Conservation (phyloP, 2,888 invertebrate genomes). For the Sphaeridia pumilis region DNA sequence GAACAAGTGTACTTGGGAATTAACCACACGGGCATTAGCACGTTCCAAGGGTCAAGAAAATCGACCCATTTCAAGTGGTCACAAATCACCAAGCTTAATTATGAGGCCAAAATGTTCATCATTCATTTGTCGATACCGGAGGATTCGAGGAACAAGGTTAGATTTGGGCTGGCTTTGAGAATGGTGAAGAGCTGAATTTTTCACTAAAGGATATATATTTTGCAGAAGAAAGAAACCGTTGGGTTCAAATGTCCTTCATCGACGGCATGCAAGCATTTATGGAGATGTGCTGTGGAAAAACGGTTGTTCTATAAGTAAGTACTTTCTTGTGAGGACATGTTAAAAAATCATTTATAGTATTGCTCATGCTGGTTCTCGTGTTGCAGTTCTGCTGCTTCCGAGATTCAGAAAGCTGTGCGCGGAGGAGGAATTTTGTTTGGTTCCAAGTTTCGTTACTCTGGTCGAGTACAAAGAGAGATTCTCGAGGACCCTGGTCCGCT, state of each 20-base stretch:
- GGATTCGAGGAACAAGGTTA: conserved; percentile 43
- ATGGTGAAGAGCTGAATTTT: not conserved
- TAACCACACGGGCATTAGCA: conserved; percentile 87
- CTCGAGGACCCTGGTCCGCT: conserved; percentile 60
- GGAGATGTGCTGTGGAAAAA: conserved; percentile 95
- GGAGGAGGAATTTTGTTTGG: conserved; percentile 44
- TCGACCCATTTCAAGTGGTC: conserved; percentile 93
- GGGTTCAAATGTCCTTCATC: conserved; percentile 92
- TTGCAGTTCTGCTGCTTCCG: conserved; percentile 31
- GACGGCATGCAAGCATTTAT: conserved; percentile 85
- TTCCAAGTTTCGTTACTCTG: conserved; percentile 85
- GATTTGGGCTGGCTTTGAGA: not conserved
- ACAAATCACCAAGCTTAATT: conserved; percentile 91
- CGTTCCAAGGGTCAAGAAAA: conserved; percentile 84
- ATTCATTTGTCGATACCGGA: conserved; percentile 85
- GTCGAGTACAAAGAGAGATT: conserved; percentile 83
- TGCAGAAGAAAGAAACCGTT: conserved; percentile 82
- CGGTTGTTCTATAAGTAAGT: conserved; percentile 96
- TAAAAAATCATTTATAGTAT: not conserved
- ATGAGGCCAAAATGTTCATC: conserved; percentile 95
- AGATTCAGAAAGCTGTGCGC: conserved; percentile 33
- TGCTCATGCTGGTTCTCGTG: not conserved
- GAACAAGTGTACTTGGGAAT: conserved; percentile 86
- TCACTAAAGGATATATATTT: too few relatives aligned
- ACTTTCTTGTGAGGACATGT: conserved; percentile 5